Percentiles rank a stretch among this genome's conserved stretches.
These are phyloP conservation scores for Clarias platycephalus DNA, from an alignment of 2,797 vertebrate genomes.

Conservation along the genomic window DNA sequence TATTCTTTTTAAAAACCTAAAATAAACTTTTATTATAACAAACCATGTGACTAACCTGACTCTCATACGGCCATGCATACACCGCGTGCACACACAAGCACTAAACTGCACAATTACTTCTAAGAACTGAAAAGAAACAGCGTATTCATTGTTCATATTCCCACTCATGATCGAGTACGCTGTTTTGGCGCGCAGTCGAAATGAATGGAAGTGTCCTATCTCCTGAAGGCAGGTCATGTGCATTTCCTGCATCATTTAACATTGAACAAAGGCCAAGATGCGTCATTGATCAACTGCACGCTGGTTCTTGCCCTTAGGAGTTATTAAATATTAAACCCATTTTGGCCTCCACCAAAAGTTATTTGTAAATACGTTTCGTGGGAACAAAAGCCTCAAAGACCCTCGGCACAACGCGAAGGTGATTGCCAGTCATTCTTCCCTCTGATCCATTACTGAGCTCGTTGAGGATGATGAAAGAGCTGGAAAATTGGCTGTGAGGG, in stretches of 20 bases:
- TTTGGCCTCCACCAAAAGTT: slow-evolving; percentile 68
- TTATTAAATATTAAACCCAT: slow-evolving; percentile 79
- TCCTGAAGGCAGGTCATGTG: slow-evolving; percentile 57
- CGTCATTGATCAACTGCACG: slow-evolving; percentile 66
- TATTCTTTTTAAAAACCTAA: neutral
- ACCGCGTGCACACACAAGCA: neutral
- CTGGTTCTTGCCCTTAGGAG: slow-evolving; percentile 67
- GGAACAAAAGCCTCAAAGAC: slow-evolving; percentile 69
- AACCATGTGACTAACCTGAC: neutral
- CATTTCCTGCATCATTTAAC: slow-evolving; percentile 55
- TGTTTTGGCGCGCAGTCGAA: neutral
- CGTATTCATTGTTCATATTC: slow-evolving; percentile 23
- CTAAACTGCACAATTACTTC: slow-evolving; percentile 6
- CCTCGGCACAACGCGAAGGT: slow-evolving; percentile 65
- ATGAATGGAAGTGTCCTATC: slow-evolving; percentile 29
- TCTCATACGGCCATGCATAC: neutral
- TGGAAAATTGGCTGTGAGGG: slow-evolving; percentile 70
- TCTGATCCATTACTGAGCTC: slow-evolving; percentile 69
- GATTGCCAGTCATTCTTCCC: slow-evolving; percentile 64
- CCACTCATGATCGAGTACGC: slow-evolving; percentile 4
- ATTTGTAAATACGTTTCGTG: slow-evolving; percentile 76
- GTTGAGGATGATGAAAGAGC: slow-evolving; percentile 74
- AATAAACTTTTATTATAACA: neutral
- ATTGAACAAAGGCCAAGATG: slow-evolving; percentile 57
- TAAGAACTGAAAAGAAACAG: slow-evolving; percentile 10